Conservation (phyloP, 35 echinoderm and acorn worm species). For the Amphiura filiformis region DNA sequence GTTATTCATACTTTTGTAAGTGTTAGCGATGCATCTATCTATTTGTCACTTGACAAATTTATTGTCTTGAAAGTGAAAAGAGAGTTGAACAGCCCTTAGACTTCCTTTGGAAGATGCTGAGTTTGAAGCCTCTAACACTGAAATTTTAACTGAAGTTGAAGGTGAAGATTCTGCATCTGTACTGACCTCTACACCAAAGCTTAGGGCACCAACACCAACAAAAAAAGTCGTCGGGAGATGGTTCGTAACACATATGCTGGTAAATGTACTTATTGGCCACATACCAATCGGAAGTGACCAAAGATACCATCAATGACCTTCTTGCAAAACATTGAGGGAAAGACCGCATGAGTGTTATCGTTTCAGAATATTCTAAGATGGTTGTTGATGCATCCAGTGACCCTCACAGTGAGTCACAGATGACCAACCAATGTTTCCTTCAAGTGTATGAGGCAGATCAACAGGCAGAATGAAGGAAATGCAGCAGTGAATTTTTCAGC, state of each 20-base stretch:
- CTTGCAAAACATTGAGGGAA: neutral
- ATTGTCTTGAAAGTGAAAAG: neutral
- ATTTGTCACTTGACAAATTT: neutral
- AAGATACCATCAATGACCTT: neutral
- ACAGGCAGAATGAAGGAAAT: conserved; percentile 1
- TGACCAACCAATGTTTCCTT: conserved; percentile 22
- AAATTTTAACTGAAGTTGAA: neutral
- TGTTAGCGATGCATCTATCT: too few relatives aligned
- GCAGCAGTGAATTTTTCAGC: neutral
- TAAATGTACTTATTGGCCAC: neutral
- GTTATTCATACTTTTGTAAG: too few relatives aligned
- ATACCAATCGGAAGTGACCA: neutral
- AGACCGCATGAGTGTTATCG: neutral
- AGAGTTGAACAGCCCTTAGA: neutral
- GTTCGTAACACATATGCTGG: neutral
- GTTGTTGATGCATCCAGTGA: neutral
- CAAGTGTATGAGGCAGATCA: conserved; percentile 34
- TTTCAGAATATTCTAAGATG: neutral
- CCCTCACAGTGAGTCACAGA: neutral
- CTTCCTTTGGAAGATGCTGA: neutral
- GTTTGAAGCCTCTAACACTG: neutral
- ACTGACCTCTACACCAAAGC: neutral
- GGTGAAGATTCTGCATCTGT: neutral
- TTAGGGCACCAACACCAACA: neutral
- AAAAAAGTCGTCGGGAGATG: neutral